Conservation (phyloP, 2,888 invertebrate species). For the Agriopis leucophaearia region DNA sequence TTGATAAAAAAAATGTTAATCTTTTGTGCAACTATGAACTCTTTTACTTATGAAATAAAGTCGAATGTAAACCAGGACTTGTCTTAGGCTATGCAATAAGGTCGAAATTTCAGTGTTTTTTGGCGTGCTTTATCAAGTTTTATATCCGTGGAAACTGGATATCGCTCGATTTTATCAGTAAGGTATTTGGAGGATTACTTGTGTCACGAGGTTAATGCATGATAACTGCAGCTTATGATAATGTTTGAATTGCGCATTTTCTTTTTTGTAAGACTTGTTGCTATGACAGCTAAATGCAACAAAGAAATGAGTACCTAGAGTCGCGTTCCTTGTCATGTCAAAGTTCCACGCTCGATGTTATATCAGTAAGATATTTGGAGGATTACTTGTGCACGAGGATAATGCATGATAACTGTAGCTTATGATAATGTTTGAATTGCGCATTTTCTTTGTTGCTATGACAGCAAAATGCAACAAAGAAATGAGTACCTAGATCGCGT, state of each 20-base stretch:
- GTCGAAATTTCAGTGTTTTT: not conserved
- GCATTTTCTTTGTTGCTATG: not conserved
- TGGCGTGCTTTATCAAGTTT: not conserved
- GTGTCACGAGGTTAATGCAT: constrained; percentile 23
- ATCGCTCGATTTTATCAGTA: constrained; percentile 9
- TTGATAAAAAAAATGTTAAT: not conserved
- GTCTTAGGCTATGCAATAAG: not conserved
- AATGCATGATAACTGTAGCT: constrained; percentile 20
- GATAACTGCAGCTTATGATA: constrained; percentile 24
- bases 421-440: constrained; percentile 13
- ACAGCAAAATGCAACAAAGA: not conserved
- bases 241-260: not conserved
- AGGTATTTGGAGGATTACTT: constrained; percentile 16
- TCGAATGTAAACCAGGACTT: not conserved
- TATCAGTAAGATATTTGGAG: constrained; percentile 11
- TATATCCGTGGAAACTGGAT: constrained; percentile 16
- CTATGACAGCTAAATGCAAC: not conserved
- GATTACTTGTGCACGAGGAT: constrained; percentile 24
- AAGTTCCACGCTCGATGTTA: constrained; percentile 4
- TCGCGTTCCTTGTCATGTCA: too few relatives aligned
- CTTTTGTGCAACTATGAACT: not conserved
- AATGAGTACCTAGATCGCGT: not conserved
- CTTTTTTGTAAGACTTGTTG: not conserved
- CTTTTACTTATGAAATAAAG: not conserved
- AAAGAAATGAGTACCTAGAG: not conserved